Percentiles rank a stretch among this genome's conserved stretches.
Conservation (phyloP, 30 jellyfish, hydroid and myxozoan genomes). For the Cassiopea xamachana region DNA sequence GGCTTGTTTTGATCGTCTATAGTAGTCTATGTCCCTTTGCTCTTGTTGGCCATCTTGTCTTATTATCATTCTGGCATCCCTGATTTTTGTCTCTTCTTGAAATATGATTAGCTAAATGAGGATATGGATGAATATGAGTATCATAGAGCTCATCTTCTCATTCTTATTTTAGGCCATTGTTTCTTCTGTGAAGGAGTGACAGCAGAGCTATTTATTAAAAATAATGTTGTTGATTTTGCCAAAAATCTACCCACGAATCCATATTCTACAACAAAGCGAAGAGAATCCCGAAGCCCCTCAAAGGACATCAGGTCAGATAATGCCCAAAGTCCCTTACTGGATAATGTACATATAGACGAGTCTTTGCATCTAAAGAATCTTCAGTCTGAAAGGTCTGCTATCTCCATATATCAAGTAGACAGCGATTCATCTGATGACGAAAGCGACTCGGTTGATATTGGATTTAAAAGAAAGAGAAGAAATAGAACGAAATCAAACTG, state of each 20-base stretch:
- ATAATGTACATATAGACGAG: neutral
- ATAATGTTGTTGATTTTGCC: slow-evolving; percentile 49
- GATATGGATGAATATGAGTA: too few species aligned
- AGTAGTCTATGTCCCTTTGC: too few species aligned
- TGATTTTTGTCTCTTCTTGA: too few species aligned
- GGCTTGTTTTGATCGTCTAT: too few species aligned
- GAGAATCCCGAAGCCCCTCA: slow-evolving; percentile 12
- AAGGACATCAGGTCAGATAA: neutral
- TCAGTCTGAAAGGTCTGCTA: neutral
- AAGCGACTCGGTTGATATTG: slow-evolving; percentile 56
- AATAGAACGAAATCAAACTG: slow-evolving; percentile 34
- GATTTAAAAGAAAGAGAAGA: slow-evolving; percentile 19
- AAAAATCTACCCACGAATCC: slow-evolving; percentile 29
- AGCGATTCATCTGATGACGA: slow-evolving; percentile 53
- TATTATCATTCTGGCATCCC: too few species aligned
- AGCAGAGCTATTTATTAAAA: slow-evolving; percentile 23
- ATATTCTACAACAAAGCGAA: neutral
- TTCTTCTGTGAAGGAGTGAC: slow-evolving; percentile 47
- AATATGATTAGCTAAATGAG: too few species aligned
- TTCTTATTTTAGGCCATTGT: slow-evolving; percentile 26
- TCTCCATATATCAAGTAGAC: neutral
- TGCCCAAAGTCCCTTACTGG: neutral
- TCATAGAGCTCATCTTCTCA: neutral
- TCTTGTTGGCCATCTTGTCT: too few species aligned
- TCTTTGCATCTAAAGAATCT: neutral